Conservation (phyloP, 2,797 vertebrate species). For the Poecilia velifera region DNA sequence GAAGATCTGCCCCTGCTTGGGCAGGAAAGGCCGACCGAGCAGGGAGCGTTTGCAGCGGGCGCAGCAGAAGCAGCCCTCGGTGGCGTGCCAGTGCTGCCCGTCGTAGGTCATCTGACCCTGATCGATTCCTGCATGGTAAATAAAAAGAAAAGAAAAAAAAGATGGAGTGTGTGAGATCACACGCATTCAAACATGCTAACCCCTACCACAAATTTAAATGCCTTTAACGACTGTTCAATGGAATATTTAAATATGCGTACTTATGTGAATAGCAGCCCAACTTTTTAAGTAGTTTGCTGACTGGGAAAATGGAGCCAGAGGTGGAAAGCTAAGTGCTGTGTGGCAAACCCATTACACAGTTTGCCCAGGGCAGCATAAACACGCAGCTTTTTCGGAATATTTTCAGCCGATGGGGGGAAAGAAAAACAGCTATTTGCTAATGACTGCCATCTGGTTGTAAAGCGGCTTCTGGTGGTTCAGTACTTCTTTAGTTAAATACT, state of each 20-base stretch:
- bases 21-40: conserved; percentile 94
- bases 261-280: conserved; percentile 24
- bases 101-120: conserved; percentile 99
- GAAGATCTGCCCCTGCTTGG: conserved; percentile 98
- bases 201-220: neutral
- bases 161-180: conserved; percentile 12
- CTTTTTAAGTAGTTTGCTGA: conserved; percentile 35
- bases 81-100: conserved; percentile 98
- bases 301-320: conserved; percentile 41
- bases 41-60: conserved; percentile 96
- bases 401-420: conserved; percentile 60
- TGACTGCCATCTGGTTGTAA: conserved; percentile 77
- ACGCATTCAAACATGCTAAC: conserved; percentile 4
- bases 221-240: neutral
- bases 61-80: conserved; percentile 95
- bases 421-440: conserved; percentile 71
- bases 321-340: conserved; percentile 42
- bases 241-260: conserved; percentile 39
- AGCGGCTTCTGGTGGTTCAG: conserved; percentile 68
- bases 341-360: conserved; percentile 63
- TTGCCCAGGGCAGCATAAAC: conserved; percentile 69
- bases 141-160: conserved; percentile 15
- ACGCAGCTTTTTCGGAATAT: conserved; percentile 65
- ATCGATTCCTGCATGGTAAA: conserved; percentile 88
- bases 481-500: conserved; percentile 66